phyloP scores from a whole-genome alignment of 2,113 vertebrate species.

The Poecilia latipinna region DNA sequence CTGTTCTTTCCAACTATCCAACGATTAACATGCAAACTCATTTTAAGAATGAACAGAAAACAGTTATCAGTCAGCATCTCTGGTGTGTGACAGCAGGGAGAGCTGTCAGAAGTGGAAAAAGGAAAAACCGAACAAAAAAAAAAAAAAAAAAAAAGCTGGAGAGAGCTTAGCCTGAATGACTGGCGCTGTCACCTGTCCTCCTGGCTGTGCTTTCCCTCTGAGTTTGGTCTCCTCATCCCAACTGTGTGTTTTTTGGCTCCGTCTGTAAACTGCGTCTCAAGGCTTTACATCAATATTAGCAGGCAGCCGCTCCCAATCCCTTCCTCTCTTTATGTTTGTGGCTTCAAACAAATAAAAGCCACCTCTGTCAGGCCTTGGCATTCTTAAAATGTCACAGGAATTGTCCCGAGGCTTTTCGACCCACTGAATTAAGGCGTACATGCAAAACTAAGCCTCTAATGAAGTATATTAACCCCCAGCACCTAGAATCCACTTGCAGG shows the following conservation, averaged over 20 bases:
- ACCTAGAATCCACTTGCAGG: conserved; percentile 35
- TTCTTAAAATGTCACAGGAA: conserved; percentile 73
- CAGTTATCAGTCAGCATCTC: no score
- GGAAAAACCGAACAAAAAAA: no score
- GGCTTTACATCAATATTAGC: conserved; percentile 58
- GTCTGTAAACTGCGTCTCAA: conserved; percentile 49
- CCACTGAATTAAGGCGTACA: conserved; percentile 69
- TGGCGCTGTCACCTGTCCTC: conserved; percentile 44
- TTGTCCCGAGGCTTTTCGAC: conserved; percentile 64
- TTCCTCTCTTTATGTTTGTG: conserved; percentile 25
- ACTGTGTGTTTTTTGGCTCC: conserved; percentile 45
- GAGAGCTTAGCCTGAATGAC: conserved; percentile 32
- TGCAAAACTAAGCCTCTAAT: conserved; percentile 70
- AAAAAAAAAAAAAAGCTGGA: neutral
- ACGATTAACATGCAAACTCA: no score
- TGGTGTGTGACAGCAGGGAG: no score
- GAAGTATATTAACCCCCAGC: conserved; percentile 71
- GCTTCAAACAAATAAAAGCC: conserved; percentile 47
- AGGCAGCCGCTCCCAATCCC: conserved; percentile 26
- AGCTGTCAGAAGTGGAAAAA: no score
- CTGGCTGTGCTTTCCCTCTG: conserved; percentile 36
- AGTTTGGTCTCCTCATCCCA: conserved; percentile 25
- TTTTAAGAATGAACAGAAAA: no score
- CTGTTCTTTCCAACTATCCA: no score
- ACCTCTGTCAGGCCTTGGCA: conserved; percentile 48